Evolutionary conservation across 2,888 invertebrate genomes (phyloP).

Genomic region (Acrocyrtus sp.): DNA sequence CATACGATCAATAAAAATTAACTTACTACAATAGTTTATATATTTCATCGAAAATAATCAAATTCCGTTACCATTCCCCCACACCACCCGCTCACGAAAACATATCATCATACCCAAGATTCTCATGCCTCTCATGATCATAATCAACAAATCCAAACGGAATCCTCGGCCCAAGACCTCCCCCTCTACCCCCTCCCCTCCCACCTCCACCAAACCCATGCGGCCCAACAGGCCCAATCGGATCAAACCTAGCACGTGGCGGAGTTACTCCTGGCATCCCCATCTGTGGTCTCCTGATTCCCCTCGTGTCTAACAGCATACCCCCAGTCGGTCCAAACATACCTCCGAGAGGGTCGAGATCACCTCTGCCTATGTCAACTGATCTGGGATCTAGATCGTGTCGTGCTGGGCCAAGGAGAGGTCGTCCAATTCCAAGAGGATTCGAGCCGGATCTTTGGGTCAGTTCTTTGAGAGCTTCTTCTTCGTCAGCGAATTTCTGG

Average conservation of each 20-base stretch:
- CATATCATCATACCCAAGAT: conserved; percentile 41
- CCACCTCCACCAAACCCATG: background rate
- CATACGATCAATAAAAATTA: too few species aligned
- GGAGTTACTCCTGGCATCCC: background rate
- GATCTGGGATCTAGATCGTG: too few species aligned
- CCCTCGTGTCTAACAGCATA: conserved; percentile 34
- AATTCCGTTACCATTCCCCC: too few species aligned
- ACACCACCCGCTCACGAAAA: conserved; percentile 11
- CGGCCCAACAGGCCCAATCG: background rate
- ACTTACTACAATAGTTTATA: too few species aligned
- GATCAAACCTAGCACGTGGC: conserved; percentile 29
- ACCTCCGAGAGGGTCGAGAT: too few species aligned
- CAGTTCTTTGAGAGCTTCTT: background rate
- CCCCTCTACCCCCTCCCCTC: background rate
- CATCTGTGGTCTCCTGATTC: conserved; percentile 13
- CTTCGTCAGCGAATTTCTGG: background rate
- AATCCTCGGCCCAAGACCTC: background rate
- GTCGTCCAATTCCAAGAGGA: conserved; percentile 1
- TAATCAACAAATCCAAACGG: conserved; percentile 17
- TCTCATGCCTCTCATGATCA: conserved; percentile 26
- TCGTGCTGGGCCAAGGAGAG: conserved; percentile 38
- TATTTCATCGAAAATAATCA: too few species aligned
- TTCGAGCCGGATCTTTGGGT: background rate
- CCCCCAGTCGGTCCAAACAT: conserved; percentile 21
- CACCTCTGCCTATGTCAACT: too few species aligned